phyloP scores from a whole-genome alignment of 1,140 invertebrate genomes.

The Solenopsis invicta region DNA sequence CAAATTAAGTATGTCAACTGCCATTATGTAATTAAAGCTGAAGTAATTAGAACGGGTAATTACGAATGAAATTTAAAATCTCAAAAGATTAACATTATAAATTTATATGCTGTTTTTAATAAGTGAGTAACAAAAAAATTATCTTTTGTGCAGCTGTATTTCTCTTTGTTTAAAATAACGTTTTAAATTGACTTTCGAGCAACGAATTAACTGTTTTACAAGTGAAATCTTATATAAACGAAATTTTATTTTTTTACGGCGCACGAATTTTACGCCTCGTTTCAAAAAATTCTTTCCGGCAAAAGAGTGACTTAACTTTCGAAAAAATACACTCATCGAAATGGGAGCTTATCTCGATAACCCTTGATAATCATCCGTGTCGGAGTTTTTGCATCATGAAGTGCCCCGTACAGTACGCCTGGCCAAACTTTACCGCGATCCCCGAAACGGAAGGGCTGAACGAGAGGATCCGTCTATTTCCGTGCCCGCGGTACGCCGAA shows the following conservation, averaged over 20 bases:
- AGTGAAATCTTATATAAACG: not conserved
- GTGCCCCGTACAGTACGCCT: constrained; percentile 14
- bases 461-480: constrained; percentile 59
- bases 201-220: too few relatives aligned
- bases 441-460: constrained; percentile 53
- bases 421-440: constrained; percentile 47
- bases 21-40: too few relatives aligned
- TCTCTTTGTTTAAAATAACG: too few relatives aligned
- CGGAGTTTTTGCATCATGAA: constrained; percentile 42
- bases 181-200: too few relatives aligned
- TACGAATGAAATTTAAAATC: not conserved
- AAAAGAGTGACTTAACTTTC: constrained; percentile 5
- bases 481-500: constrained; percentile 30
- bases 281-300: not conserved
- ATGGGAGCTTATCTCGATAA: constrained; percentile 46
- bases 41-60: too few relatives aligned
- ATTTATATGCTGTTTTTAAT: not conserved
- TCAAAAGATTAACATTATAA: not conserved
- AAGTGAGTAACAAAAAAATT: not conserved
- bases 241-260: not conserved
- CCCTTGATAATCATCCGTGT: constrained; percentile 1
- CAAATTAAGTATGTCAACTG: too few relatives aligned
- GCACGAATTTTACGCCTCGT: constrained; percentile 7
- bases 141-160: too few relatives aligned
- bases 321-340: constrained; percentile 38